Conservation (phyloP, 2,888 invertebrate genomes). For the Megamerina dolium region DNA sequence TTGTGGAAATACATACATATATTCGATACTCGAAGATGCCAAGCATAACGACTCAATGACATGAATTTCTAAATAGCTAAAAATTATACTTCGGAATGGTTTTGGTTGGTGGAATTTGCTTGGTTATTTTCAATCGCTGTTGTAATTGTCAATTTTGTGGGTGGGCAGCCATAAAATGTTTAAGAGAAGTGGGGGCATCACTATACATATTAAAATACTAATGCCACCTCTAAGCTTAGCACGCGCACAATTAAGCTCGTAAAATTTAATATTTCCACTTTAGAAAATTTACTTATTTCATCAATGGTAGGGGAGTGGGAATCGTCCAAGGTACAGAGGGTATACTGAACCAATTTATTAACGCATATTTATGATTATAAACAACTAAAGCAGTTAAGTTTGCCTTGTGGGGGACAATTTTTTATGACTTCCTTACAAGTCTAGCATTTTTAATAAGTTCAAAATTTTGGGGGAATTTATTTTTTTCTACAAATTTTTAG, state of each 20-base stretch:
- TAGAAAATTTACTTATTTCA: constrained; percentile 7
- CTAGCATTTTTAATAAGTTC: too few relatives aligned
- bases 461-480: too few relatives aligned
- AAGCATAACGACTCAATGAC: too few relatives aligned
- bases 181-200: neutral
- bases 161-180: too few relatives aligned
- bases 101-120: neutral
- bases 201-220: too few relatives aligned
- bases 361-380: constrained; percentile 14
- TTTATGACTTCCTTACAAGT: too few relatives aligned
- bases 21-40: too few relatives aligned
- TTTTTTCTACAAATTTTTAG: too few relatives aligned
- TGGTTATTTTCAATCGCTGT: neutral
- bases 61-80: neutral
- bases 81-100: neutral
- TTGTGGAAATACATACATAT: too few relatives aligned
- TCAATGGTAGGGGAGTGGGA: neutral
- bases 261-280: constrained; percentile 20
- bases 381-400: neutral
- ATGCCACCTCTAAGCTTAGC: constrained; percentile 14
- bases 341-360: constrained; percentile 15
- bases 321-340: too few relatives aligned
- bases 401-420: too few relatives aligned
- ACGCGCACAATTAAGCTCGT: constrained; percentile 20
- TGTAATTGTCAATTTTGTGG: constrained; percentile 8